Percentiles rank a stretch among this genome's conserved stretches.
phyloP scores from a whole-genome alignment of 2,888 invertebrate genomes.

The Andrena hattorfiana region DNA sequence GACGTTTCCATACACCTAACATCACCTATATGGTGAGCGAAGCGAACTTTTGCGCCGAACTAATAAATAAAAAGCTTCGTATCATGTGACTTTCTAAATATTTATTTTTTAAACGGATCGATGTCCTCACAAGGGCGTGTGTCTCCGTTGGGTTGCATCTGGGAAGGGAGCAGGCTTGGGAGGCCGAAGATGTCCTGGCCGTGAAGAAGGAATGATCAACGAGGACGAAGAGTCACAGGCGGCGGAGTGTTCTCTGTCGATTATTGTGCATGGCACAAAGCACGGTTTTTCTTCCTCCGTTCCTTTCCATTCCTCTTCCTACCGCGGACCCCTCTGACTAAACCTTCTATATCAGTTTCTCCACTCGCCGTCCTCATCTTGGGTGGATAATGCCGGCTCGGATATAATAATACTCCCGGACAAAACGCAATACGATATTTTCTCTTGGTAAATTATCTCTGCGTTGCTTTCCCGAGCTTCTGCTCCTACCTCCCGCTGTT shows the following conservation, averaged over 20 bases:
- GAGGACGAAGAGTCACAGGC: slow-evolving; percentile 71
- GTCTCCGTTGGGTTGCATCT: slow-evolving; percentile 25
- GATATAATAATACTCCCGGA: slow-evolving; percentile 73
- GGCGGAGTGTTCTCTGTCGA: slow-evolving; percentile 72
- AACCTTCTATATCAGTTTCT: too few species aligned
- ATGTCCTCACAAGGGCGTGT: slow-evolving; percentile 23
- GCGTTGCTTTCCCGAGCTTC: slow-evolving; percentile 60
- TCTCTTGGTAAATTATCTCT: slow-evolving; percentile 75
- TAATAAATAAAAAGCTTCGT: background rate
- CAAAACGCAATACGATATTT: slow-evolving; percentile 75
- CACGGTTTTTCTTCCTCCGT: slow-evolving; percentile 58
- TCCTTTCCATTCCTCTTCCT: slow-evolving; percentile 48
- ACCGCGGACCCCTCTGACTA: too few species aligned
- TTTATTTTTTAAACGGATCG: slow-evolving; percentile 27
- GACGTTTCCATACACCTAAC: too few species aligned
- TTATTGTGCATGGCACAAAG: slow-evolving; percentile 77
- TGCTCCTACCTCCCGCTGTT: slow-evolving; percentile 30
- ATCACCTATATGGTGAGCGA: too few species aligned
- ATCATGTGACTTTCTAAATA: background rate
- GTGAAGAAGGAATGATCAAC: slow-evolving; percentile 71
- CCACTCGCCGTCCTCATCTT: slow-evolving; percentile 64
- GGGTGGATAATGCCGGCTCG: slow-evolving; percentile 69
- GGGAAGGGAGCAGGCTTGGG: slow-evolving; percentile 38
- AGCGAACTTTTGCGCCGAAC: too few species aligned
- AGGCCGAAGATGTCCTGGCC: slow-evolving; percentile 59